A percentile compares a stretch with the other conserved stretches of the same genome.
These are phyloP conservation scores for Aspidapion aeneum DNA, from an alignment of 2,888 invertebrate genomes.

Conservation along the genomic window DNA sequence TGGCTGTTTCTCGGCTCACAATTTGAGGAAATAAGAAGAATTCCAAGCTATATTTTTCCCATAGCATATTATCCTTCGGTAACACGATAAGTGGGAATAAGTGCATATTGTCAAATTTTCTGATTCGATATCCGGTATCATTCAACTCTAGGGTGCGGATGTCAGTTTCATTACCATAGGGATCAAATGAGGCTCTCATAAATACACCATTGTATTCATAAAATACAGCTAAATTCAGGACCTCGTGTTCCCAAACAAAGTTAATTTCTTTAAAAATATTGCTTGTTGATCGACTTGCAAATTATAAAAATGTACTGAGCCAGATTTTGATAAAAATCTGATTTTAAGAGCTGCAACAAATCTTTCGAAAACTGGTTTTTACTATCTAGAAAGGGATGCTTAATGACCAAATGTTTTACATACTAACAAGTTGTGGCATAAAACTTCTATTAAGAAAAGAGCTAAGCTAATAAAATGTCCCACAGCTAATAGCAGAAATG, in stretches of 20 bases:
- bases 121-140: too few species aligned
- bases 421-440: neutral
- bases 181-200: neutral
- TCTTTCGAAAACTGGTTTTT: neutral
- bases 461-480: neutral
- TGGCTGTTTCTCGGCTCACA: neutral
- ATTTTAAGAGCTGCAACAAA: neutral
- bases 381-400: neutral
- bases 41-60: neutral
- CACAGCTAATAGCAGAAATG: neutral
- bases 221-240: neutral
- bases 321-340: neutral
- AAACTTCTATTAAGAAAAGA: neutral
- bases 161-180: neutral
- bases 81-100: neutral
- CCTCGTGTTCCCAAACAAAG: neutral
- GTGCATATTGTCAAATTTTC: neutral
- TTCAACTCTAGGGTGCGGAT: neutral
- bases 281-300: neutral
- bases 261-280: neutral
- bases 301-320: neutral
- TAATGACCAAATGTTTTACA: too few species aligned
- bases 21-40: neutral
- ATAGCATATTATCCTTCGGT: neutral
- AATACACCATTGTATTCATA: neutral